Percentiles rank a stretch among this genome's conserved stretches.
phyloP scores from a whole-genome alignment of 2,888 invertebrate genomes.

The Hirtodrosophila histrioides region DNA sequence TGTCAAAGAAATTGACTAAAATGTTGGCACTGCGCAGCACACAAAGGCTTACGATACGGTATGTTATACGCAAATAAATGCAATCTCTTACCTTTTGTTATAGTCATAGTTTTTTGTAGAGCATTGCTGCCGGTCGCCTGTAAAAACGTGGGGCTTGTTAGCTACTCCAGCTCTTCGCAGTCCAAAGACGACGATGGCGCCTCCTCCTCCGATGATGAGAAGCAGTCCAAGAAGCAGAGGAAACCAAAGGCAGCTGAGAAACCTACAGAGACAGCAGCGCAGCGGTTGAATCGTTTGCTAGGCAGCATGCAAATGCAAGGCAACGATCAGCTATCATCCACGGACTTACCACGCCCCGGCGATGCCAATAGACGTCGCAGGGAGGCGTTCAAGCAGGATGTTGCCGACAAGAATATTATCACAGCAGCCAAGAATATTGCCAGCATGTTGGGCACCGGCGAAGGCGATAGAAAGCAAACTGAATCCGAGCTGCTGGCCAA shows the following conservation, averaged over 20 bases:
- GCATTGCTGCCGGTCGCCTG: conserved; percentile 58
- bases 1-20: conserved; percentile 48
- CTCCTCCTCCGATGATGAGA: conserved; percentile 80
- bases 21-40: conserved; percentile 53
- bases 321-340: conserved; percentile 55
- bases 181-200: conserved; percentile 68
- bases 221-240: conserved; percentile 52
- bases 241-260: conserved; percentile 45
- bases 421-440: conserved; percentile 90
- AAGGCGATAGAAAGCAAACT: conserved; percentile 87
- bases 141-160: conserved; percentile 64
- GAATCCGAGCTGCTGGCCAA: conserved; percentile 90
- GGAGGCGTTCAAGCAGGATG: conserved; percentile 61
- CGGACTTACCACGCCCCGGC: conserved; percentile 78
- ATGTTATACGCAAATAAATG: background rate
- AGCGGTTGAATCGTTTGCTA: conserved; percentile 81
- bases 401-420: conserved; percentile 70
- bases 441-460: conserved; percentile 87
- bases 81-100: background rate
- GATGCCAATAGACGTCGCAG: conserved; percentile 67
- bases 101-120: conserved; percentile 15
- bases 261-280: conserved; percentile 75
- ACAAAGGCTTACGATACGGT: conserved; percentile 52
- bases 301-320: conserved; percentile 83
- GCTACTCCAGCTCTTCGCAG: conserved; percentile 56